phyloP scores from a whole-genome alignment of 2,888 invertebrate species.

The Drosophila ochracea region DNA sequence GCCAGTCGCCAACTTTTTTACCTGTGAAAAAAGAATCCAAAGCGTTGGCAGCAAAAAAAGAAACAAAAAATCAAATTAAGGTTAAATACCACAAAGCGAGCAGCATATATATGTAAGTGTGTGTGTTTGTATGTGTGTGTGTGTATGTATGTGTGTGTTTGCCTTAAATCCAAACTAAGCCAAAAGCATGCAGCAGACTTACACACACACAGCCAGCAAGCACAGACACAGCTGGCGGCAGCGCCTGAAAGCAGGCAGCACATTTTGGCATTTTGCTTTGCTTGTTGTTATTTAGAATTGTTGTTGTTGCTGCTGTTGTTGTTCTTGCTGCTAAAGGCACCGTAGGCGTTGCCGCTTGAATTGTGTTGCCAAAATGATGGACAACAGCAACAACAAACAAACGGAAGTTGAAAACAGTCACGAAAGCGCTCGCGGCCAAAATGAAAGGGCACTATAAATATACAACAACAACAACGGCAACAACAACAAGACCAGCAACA shows the following conservation, averaged over 20 bases:
- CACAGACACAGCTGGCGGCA: slow-evolving; percentile 38
- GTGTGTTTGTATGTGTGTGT: slow-evolving; percentile 1
- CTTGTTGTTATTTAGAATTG: slow-evolving; percentile 28
- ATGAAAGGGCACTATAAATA: slow-evolving; percentile 68
- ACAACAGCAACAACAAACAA: slow-evolving; percentile 54
- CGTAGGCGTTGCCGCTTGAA: slow-evolving; percentile 78
- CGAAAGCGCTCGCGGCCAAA: slow-evolving; percentile 50
- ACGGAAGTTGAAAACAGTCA: slow-evolving; percentile 76
- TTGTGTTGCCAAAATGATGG: slow-evolving; percentile 76
- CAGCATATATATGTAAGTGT: slow-evolving; percentile 37
- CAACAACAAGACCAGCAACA: slow-evolving; percentile 6
- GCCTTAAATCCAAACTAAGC: slow-evolving; percentile 61
- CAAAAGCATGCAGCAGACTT: slow-evolving; percentile 53
- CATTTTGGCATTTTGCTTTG: slow-evolving; percentile 72
- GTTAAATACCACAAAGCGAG: slow-evolving; percentile 80
- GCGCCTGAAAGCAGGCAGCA: slow-evolving; percentile 74
- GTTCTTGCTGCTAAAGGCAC: slow-evolving; percentile 31
- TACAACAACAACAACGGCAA: slow-evolving; percentile 17
- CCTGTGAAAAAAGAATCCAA: slow-evolving; percentile 36
- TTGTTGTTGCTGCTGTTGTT: slow-evolving; percentile 31
- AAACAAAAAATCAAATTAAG: slow-evolving; percentile 78
- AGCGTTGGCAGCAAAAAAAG: slow-evolving; percentile 38
- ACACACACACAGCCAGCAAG: slow-evolving; percentile 21
- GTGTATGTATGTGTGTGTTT: slow-evolving; percentile 14
- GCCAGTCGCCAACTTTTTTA: slow-evolving; percentile 42